Evolutionary conservation across 2,797 vertebrate species (phyloP).

Genomic region (Pachyuromys duprasi): DNA sequence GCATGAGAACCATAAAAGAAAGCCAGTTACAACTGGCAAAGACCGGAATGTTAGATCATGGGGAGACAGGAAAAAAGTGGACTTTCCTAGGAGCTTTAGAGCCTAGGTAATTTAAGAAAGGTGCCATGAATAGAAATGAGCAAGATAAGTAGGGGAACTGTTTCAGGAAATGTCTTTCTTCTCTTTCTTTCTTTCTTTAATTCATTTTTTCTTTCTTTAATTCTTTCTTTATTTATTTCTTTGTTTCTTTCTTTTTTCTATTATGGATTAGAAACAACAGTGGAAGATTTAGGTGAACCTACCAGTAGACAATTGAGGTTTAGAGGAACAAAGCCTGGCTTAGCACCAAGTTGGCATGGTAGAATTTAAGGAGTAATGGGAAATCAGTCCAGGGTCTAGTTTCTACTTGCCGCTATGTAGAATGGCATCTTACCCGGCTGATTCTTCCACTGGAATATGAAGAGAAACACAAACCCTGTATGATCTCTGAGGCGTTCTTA

Average conservation of each 20-base stretch:
- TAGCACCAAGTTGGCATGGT: background rate
- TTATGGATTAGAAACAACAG: slow-evolving; percentile 20
- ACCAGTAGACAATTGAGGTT: background rate
- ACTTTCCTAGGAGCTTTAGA: slow-evolving; percentile 37
- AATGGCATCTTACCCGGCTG: background rate
- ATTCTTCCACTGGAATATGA: slow-evolving; percentile 30
- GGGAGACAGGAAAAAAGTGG: background rate
- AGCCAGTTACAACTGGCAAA: slow-evolving; percentile 23
- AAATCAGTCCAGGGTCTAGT: background rate
- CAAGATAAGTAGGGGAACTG: slow-evolving; percentile 32
- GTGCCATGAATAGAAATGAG: slow-evolving; percentile 54
- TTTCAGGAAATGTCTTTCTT: background rate
- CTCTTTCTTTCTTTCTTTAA: no score
- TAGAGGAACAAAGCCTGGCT: slow-evolving; percentile 13
- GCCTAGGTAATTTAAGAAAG: slow-evolving; percentile 10
- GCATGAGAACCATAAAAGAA: slow-evolving; percentile 26
- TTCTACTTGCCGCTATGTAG: slow-evolving; percentile 1
- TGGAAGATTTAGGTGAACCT: slow-evolving; percentile 41
- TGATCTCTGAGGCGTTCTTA: slow-evolving; percentile 30
- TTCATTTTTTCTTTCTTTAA: no score
- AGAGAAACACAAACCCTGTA: background rate
- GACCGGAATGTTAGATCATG: slow-evolving; percentile 40
- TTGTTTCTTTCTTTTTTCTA: no score
- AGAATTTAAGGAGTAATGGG: background rate
- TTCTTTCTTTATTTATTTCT: background rate